Base-by-base conservation (phyloP, 2,113 vertebrate species). In the Struthio camelus region DNA sequence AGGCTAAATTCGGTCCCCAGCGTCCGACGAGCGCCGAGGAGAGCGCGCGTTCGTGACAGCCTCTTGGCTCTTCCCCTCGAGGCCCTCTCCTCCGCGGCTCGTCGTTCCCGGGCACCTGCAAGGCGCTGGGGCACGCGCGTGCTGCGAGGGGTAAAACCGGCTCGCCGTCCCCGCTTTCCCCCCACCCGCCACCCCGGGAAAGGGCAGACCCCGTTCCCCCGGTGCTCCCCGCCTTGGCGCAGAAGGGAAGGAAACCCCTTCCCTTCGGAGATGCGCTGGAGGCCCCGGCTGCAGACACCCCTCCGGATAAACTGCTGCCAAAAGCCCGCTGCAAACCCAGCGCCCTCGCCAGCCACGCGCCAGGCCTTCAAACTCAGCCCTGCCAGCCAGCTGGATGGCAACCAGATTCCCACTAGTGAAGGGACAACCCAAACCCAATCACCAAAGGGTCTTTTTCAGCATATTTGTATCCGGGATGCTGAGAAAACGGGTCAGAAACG, bases 1-100 rank as follows among this genome's bases (percentile, higher is more conserved):
- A 94, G 85, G 87, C 94, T 97, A 95, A 97, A 95, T 97, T 96
- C 95, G 97, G 95, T 95, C 97, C 96, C 96, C 80, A 83, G 94
- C 0, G 89, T 95, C 80, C 94, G 87, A 92, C 92, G 94, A 95
- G 71, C 82, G 87, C 72, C 66, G 75, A 93, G 76, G 91, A 94
- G 90, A 85, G 91, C 42, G 1, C 5, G 1, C 71, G 50, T 59
- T 80, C 93, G 38, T 77, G 94, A 81, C 87, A 94, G 81, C n/a
- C 81, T 91, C 76, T 96, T 82, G 25, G 95, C 93, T 92, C 8
- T 95, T 53, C 38, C 59, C 59, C 30, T 30, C 66, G 34, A 40
- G 86, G 54, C 85, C 90, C 40, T 32, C 75, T 89, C 75, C 2
- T 0, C 23, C 25, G 18, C 64, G 12, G 46, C 71, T 77, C 82